Evolutionary conservation across 2,113 vertebrate genomes (phyloP), one percentile per base, ranked within the genome.

Genomic region (Poecilia latipinna): DNA sequence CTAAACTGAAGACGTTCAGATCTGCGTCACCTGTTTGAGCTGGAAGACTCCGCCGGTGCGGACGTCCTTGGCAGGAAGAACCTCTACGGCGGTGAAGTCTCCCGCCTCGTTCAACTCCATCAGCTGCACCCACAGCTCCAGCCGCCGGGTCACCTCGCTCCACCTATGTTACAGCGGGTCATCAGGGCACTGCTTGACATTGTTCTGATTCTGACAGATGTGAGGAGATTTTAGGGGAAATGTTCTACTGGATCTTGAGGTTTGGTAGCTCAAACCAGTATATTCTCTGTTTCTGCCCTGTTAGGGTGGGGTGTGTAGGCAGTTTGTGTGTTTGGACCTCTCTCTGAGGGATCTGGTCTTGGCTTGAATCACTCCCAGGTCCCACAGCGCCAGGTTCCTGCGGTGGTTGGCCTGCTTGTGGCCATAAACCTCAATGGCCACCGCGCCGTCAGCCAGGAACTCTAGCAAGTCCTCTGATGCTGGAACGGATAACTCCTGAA

Each of bases 301-400:
- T 17, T 48, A 48, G 17, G 44, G 13, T 48, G 44, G 44, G 17
- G 15, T 48, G 10, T 29, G 11, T 0, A 6, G 62, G 32, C 28
- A 22, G 60, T 51, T 19, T 32, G 42, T 31, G 35, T 28, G 6
- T 24, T 26, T 1, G 80, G 39, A 98, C 98, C 97, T 96, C 89
- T 99, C 97, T 48, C 97, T 95, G 63, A 99, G 96, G 67, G 96
- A 97, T 22, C 97, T 94, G 54, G 98, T 98, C 90, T 99, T 99
- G 80, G 97, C 97, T 80, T 99, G 98, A 32, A 98, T 98, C 60
- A 98, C 97, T 70, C 96, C 97, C 77, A 98, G 82, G 90, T 99
- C 98, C 98, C 98, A 99, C 51, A 98, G 90, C 0, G 97, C 95
- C 60, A 96, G 94, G 81, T 97, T 99, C 89, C 93, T 96, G 62